phyloP scores from a whole-genome alignment of 2,113 vertebrate species.

The Hipposideros armiger region DNA sequence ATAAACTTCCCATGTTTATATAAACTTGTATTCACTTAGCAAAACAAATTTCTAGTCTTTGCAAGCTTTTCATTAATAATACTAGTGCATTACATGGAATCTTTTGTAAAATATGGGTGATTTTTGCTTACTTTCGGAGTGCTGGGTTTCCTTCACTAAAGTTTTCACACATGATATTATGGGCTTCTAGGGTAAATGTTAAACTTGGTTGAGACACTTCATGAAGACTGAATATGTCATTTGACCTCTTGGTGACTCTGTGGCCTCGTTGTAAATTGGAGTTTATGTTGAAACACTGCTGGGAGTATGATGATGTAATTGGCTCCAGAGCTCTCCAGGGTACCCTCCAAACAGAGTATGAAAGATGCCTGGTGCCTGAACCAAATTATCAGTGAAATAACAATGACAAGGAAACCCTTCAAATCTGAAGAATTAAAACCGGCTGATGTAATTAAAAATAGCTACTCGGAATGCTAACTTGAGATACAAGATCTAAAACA shows the following conservation, averaged over 20 bases:
- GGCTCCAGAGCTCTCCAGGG: conserved; percentile 40
- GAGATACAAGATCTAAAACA: background rate
- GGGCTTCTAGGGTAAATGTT: background rate
- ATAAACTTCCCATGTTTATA: background rate
- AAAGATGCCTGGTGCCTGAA: conserved; percentile 28
- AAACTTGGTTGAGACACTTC: background rate
- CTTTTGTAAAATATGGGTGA: conserved; percentile 9
- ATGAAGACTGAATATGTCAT: conserved; percentile 40
- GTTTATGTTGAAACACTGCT: conserved; percentile 36
- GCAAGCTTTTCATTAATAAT: conserved; percentile 18
- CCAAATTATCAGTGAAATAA: conserved; percentile 13
- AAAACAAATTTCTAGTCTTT: conserved; percentile 55
- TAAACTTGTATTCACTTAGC: conserved; percentile 9
- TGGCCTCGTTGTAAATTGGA: conserved; percentile 63
- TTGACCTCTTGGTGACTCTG: conserved; percentile 67
- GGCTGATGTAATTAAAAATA: background rate
- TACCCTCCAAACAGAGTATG: background rate
- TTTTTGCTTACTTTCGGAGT: conserved; percentile 36
- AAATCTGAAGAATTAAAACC: conserved; percentile 14
- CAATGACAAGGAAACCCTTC: background rate
- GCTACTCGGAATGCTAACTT: background rate
- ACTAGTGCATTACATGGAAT: background rate
- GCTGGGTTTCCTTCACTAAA: background rate
- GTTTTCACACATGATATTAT: background rate
- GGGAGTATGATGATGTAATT: conserved; percentile 37